A percentile compares a stretch with the other conserved stretches of the same genome.
Conservation (phyloP, 2,888 invertebrate species). For the Folsomia manolachei region DNA sequence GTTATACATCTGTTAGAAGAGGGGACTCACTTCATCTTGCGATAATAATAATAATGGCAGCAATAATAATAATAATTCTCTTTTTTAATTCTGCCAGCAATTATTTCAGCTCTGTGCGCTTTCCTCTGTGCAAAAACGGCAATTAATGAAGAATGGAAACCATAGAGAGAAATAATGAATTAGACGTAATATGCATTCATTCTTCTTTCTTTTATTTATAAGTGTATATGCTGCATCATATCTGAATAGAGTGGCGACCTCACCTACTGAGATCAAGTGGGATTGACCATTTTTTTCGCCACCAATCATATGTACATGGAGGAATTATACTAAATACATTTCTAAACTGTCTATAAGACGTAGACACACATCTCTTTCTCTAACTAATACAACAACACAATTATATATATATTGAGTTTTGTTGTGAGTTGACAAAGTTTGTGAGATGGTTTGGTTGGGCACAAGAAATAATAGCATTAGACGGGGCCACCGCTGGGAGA, state of each 20-base stretch:
- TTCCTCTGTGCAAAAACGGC: not conserved
- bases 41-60: conserved; percentile 5
- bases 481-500: not conserved
- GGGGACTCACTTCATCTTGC: not conserved
- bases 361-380: too few relatives aligned
- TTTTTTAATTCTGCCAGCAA: conserved; percentile 5
- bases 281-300: not conserved
- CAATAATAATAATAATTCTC: conserved; percentile 9
- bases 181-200: not conserved
- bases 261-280: not conserved
- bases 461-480: not conserved
- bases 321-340: too few relatives aligned
- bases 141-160: conserved; percentile 8
- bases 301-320: too few relatives aligned
- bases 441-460: not conserved
- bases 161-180: not conserved
- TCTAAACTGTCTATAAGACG: too few relatives aligned
- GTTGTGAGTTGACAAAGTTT: not conserved
- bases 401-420: not conserved
- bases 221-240: too few relatives aligned
- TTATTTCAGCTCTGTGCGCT: not conserved
- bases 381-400: too few relatives aligned
- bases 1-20: not conserved
- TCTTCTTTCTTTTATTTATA: not conserved
- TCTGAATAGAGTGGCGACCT: not conserved